phyloP scores from a whole-genome alignment of 1,140 invertebrate genomes.

The Geopemphigus sp. region DNA sequence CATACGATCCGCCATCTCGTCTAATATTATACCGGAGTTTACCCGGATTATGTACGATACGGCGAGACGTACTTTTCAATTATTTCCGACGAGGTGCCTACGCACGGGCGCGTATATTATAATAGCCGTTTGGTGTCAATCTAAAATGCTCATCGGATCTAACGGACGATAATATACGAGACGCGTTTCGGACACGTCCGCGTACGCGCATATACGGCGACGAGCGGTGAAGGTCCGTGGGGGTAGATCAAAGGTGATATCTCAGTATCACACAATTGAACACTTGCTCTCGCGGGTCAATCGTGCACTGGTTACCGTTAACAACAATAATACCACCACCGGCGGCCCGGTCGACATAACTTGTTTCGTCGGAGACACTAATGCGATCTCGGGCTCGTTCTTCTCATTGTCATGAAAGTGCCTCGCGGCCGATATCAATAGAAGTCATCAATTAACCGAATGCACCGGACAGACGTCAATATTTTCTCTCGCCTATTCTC shows the following conservation, averaged over 20 bases:
- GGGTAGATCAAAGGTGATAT: conserved; percentile 23
- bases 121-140: neutral
- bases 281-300: conserved; percentile 36
- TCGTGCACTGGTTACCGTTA: conserved; percentile 16
- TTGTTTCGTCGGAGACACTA: conserved; percentile 40
- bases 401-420: conserved; percentile 40
- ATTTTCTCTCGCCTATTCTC: too few relatives aligned
- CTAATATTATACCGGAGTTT: too few relatives aligned
- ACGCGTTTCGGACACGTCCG: neutral
- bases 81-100: neutral
- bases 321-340: conserved; percentile 1
- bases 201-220: neutral
- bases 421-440: neutral
- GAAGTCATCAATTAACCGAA: conserved; percentile 43
- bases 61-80: too few relatives aligned
- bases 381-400: conserved; percentile 36
- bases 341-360: conserved; percentile 16
- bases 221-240: neutral
- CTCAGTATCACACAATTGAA: conserved; percentile 1
- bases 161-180: too few relatives aligned
- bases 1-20: too few relatives aligned
- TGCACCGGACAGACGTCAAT: neutral
- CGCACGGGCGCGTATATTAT: too few relatives aligned
- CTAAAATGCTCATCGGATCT: neutral
- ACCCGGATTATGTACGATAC: too few relatives aligned